Conservation (phyloP, 1,140 invertebrate genomes). For the Ladona fulva region DNA sequence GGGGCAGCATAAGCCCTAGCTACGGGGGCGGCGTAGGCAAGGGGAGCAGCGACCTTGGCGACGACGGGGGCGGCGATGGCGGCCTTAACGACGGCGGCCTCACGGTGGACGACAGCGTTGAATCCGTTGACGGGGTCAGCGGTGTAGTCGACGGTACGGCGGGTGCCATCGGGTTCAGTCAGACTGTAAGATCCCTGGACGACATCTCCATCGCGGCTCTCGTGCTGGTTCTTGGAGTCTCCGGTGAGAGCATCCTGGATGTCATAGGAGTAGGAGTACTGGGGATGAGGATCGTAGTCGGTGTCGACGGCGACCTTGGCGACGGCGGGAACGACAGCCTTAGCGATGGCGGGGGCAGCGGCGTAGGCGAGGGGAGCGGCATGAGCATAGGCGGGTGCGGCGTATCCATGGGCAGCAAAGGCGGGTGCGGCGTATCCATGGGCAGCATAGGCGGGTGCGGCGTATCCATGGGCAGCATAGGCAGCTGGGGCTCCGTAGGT, state of each 20-base stretch:
- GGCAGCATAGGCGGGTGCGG: constrained; percentile 28
- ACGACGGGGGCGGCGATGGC: constrained; percentile 26
- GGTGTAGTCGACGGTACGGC: constrained; percentile 27
- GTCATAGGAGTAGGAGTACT: constrained; percentile 20
- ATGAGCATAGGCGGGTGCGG: constrained; percentile 17
- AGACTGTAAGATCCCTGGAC: constrained; percentile 56
- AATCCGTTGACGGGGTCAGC: constrained; percentile 39
- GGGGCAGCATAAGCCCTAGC: constrained; percentile 35
- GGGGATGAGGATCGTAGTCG: constrained; percentile 38
- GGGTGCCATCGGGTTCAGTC: constrained; percentile 47
- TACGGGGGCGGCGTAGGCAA: constrained; percentile 21
- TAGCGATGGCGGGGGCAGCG: constrained; percentile 18
- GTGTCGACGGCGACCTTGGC: constrained; percentile 28
- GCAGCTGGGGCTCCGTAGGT: constrained; percentile 21
- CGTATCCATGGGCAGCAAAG: constrained; percentile 25
- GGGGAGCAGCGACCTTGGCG: neutral
- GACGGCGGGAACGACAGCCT: constrained; percentile 16
- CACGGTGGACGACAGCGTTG: constrained; percentile 42
- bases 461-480: constrained; percentile 17
- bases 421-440: constrained; percentile 11
- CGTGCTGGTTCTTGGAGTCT: constrained; percentile 57
- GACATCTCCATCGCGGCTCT: constrained; percentile 55
- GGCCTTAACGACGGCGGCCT: constrained; percentile 30
- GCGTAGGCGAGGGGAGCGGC: constrained; percentile 16
- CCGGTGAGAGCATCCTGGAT: constrained; percentile 40